Evolutionary conservation across 2,888 invertebrate species (phyloP).

Genomic region (Chaetogeoica ovagalla): DNA sequence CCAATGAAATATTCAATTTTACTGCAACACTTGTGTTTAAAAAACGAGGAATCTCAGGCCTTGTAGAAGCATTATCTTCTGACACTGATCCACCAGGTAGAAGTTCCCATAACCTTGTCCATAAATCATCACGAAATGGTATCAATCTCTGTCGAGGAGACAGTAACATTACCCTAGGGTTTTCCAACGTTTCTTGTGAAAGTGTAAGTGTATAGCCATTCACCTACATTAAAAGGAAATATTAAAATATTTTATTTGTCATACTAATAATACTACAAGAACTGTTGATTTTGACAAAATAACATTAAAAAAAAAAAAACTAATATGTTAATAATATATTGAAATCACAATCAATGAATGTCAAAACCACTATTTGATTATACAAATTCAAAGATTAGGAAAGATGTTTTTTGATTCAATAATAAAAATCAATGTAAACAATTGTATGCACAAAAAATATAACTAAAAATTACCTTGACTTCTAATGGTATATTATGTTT

Average conservation of each 20-base stretch:
- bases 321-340: too few relatives aligned
- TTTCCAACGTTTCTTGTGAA: constrained; percentile 72
- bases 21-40: constrained; percentile 73
- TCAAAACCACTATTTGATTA: not conserved
- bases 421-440: too few relatives aligned
- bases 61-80: constrained; percentile 50
- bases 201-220: constrained; percentile 63
- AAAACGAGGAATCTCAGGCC: constrained; percentile 62
- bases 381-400: not conserved
- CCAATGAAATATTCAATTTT: constrained; percentile 76
- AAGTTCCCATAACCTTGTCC: constrained; percentile 80
- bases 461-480: constrained; percentile 63
- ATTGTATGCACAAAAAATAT: not conserved
- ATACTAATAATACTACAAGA: not conserved
- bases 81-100: constrained; percentile 56
- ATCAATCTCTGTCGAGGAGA: constrained; percentile 81
- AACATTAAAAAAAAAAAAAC: too few relatives aligned
- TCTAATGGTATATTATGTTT: constrained; percentile 66
- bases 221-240: constrained; percentile 58
- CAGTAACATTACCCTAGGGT: constrained; percentile 79
- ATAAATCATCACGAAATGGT: constrained; percentile 80
- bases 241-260: constrained; percentile 47
- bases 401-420: too few relatives aligned
- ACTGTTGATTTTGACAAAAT: not conserved
- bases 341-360: too few relatives aligned